Conservation (phyloP, 2,888 invertebrate genomes). For the Schrankia costaestrigalis region DNA sequence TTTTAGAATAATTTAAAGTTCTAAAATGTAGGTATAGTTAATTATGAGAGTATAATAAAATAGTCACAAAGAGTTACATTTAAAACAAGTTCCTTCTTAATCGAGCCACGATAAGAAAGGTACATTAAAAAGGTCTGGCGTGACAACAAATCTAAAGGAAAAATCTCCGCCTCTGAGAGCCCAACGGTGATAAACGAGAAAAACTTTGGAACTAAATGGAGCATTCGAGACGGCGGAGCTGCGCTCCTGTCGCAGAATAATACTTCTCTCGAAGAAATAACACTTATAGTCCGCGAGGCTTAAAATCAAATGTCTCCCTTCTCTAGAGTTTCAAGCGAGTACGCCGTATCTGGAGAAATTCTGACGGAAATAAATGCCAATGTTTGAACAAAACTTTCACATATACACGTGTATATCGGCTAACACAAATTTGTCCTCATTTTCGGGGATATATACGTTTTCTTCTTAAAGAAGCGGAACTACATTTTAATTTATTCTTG, state of each 20-base stretch:
- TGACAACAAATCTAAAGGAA: conserved; percentile 82
- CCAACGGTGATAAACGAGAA: conserved; percentile 81
- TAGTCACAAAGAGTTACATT: conserved; percentile 31
- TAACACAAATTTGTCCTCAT: too few species aligned
- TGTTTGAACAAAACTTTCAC: conserved; percentile 39
- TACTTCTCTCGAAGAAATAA: conserved; percentile 79
- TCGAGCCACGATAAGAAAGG: conserved; percentile 75
- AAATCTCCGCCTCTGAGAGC: conserved; percentile 79
- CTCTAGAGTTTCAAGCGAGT: conserved; percentile 60
- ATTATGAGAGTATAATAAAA: conserved; percentile 25
- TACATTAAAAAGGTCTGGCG: conserved; percentile 82
- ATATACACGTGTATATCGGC: conserved; percentile 23
- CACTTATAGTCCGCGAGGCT: conserved; percentile 80
- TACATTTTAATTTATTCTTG: too few species aligned
- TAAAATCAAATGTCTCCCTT: conserved; percentile 79
- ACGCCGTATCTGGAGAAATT: conserved; percentile 59
- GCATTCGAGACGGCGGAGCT: conserved; percentile 78
- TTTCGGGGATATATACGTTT: too few species aligned
- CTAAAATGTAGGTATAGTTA: too few species aligned
- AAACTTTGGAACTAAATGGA: conserved; percentile 81
- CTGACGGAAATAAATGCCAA: conserved; percentile 55
- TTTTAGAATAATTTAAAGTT: too few species aligned
- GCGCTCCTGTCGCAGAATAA: conserved; percentile 78
- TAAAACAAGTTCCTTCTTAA: conserved; percentile 67
- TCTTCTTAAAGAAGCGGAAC: too few species aligned